Conservation (phyloP, 2,797 vertebrate species). For the Geotrypetes seraphini region DNA sequence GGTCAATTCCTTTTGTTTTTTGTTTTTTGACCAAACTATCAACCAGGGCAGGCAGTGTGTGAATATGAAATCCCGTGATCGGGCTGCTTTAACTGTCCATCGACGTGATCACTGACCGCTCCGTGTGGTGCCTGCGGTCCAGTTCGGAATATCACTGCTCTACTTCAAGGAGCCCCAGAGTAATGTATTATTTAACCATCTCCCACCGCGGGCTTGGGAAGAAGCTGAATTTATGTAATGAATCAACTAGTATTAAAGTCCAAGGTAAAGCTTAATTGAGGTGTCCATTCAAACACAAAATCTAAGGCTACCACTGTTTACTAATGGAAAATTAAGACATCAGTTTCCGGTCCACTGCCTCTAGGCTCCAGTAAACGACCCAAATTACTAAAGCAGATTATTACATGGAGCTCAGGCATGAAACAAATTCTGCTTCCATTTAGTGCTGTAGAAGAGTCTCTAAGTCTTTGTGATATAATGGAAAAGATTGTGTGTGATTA, state of each 20-base stretch:
- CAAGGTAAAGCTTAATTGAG: conserved; percentile 7
- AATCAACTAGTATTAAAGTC: conserved; percentile 4
- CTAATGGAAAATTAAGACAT: conserved; percentile 3
- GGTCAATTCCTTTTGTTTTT: too few species aligned
- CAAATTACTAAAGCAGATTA: conserved; percentile 8
- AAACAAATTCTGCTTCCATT: too few species aligned
- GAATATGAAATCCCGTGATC: too few species aligned
- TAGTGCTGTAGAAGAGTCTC: too few species aligned
- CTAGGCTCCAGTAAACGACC: not conserved
- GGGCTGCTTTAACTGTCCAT: too few species aligned
- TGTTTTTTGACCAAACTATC: too few species aligned
- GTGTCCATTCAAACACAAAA: conserved; percentile 6
- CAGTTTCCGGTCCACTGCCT: conserved; percentile 10
- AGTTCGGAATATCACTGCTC: too few species aligned
- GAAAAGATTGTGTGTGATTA: not conserved
- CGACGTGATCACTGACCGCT: too few species aligned
- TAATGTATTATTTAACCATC: conserved; percentile 1
- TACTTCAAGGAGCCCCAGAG: too few species aligned
- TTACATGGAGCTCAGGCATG: too few species aligned
- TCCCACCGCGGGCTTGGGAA: not conserved
- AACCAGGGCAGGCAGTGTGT: too few species aligned
- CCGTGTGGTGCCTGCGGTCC: too few species aligned
- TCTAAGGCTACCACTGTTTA: conserved; percentile 2
- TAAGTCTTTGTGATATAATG: conserved; percentile 26
- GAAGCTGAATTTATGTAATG: not conserved